Base-by-base conservation (phyloP, 2,888 invertebrate genomes). In the Platycheirus rosarum region DNA sequence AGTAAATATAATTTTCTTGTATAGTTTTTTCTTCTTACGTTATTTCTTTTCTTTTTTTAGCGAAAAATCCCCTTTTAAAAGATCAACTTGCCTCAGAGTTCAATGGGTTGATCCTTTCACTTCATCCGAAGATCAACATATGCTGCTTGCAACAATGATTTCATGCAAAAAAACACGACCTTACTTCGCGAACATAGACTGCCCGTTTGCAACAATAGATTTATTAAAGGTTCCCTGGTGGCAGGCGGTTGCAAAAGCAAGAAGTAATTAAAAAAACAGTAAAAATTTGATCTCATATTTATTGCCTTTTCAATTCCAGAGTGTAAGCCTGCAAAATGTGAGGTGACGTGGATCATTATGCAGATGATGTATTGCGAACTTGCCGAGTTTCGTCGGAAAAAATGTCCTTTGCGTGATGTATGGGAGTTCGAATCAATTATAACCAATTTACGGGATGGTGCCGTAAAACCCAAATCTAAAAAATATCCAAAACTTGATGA, bases 381-480 rank as follows among this genome's bases (percentile, higher is more conserved):
- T 2, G 46, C 76, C 11, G 78, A 86, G 13, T 87, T 88, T 86
- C 88, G 89, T 0, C 65, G 82, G 7, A 82, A 80, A 13, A 86
- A 86, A 23, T 89, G 87, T 69, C 86, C 86, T 57, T 78, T 89
- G n/a, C 86, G 87, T 11, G 89, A 89, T 40, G 88, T 87, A 71
- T 89, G 90, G 89, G 88, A 86, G 44, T 89, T 89, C 11, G 90
- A 89, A 77, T 73, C 78, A 0, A 80, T 85, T 3, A 88, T 89
- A 8, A 84, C 75, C 0, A 84, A 86, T 14, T 74, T 88, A 0
- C 86, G 87, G 42, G 80, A 75, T 5, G 63, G 16, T 18, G 32
- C 73, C 16, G 16, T 35, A 3, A 60, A 60, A 13, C 57, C 23
- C 9, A 60, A 13, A 32, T 14, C 11, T 44, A 60, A 6, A 29